These are phyloP conservation scores for Hydrocynus forskahlii DNA, from an alignment of 2,797 vertebrate genomes.

Conservation along the genomic window DNA sequence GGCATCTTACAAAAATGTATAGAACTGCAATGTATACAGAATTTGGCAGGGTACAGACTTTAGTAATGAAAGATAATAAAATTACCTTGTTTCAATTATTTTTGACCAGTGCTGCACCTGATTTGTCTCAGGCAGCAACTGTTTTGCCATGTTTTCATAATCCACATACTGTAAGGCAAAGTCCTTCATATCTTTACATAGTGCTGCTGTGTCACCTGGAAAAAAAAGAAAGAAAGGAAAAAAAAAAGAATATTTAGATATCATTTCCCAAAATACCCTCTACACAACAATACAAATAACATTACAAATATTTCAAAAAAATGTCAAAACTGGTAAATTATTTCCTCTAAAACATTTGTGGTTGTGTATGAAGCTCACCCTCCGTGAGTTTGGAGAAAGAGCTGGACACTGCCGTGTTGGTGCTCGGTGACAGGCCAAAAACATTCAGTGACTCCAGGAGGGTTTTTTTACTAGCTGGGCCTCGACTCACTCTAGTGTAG, in stretches of 20 bases:
- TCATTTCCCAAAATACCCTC: neutral
- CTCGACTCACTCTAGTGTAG: conserved; percentile 83
- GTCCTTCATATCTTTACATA: conserved; percentile 83
- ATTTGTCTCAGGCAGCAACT: conserved; percentile 80
- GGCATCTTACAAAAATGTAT: no score
- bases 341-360: neutral
- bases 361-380: conserved; percentile 64
- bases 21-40: no score
- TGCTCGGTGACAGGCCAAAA: conserved; percentile 80
- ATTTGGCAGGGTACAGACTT: no score
- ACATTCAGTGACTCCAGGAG: conserved; percentile 78
- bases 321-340: neutral
- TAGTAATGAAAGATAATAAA: no score
- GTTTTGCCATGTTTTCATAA: conserved; percentile 80
- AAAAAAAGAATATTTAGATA: neutral
- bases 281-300: neutral
- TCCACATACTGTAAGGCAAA: conserved; percentile 81
- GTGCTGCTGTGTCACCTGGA: conserved; percentile 77
- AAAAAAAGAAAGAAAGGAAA: neutral
- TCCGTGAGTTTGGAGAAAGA: conserved; percentile 85
- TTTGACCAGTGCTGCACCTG: conserved; percentile 86
- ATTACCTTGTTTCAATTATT: conserved; percentile 83
- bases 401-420: conserved; percentile 82
- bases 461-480: conserved; percentile 82
- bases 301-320: neutral